Base-by-base conservation (phyloP, 2,888 invertebrate species). In the Proisotoma minuta region DNA sequence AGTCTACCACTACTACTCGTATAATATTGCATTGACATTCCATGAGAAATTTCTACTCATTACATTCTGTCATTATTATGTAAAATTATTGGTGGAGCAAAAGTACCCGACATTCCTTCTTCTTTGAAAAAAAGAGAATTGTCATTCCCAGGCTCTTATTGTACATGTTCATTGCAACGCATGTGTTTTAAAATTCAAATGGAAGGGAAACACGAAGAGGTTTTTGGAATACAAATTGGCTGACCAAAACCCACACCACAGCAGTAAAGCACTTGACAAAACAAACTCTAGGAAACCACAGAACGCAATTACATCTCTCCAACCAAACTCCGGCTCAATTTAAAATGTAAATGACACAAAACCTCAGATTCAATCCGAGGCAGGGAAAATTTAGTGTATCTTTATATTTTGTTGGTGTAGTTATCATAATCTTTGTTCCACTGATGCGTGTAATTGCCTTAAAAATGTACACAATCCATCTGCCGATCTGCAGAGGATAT, bases 381-480 rank as follows among this genome's bases (percentile, higher is more conserved):
- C 8, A 34, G 15, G 8, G 34, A 34, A 10, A 15, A 15, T 34
- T 34, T 8, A 10, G 8, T 34, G 34, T 10, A 34, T 34, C 15
- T 34, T 34, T 10, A 15, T 34, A 15, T 8, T 34, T 34, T 34
- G 34, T 34, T 34, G 8, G 34, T 34, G 34, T 8, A 15, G 34
- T 34, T 34, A 34, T 34, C 34, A 34, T 34, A 10, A 34, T 34
- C 15, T 10, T 34, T 15, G 8, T 10, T 15, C 34, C 34, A 34
- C 39, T 54, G 28, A 54, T 54, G 53, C 53, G 29, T 54, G 53
- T 54, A 54, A 54, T 54, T 54, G 34, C 39, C 53, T 34, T 54
- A 24, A 54, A 54, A 54, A 54, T 54, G 22, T 54, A 20, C 53
- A 54, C 29, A 54, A 43, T 43, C 43, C 20, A 34, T 8, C 34